Conservation (phyloP, 2,113 vertebrate genomes). For the Microcebus ravelobensis region DNA sequence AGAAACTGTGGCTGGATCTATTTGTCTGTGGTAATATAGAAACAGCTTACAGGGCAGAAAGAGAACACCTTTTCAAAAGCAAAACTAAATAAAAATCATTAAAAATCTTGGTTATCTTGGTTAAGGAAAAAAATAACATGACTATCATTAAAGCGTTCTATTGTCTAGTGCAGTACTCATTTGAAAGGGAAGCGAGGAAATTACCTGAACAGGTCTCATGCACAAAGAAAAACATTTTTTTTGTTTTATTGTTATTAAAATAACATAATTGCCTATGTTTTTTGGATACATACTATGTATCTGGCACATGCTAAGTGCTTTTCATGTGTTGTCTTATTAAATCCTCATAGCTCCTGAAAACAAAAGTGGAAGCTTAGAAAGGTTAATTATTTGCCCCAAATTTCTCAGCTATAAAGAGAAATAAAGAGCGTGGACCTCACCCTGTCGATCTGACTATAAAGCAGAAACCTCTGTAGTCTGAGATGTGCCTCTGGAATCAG, state of each 20-base stretch:
- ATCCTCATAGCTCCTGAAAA: not conserved
- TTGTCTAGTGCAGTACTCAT: no score
- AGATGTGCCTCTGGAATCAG: not conserved
- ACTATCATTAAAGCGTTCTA: not conserved
- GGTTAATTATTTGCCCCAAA: not conserved
- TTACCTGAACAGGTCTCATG: not conserved
- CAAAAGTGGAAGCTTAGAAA: not conserved
- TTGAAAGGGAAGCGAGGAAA: not conserved
- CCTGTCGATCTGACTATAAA: not conserved
- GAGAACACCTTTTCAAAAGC: constrained; percentile 2
- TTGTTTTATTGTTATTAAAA: not conserved
- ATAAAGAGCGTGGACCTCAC: not conserved
- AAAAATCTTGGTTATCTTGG: not conserved
- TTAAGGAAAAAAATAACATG: not conserved
- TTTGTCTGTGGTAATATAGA: not conserved
- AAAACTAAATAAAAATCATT: constrained; percentile 8
- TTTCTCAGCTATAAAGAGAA: not conserved
- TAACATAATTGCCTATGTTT: not conserved
- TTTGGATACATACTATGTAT: not conserved
- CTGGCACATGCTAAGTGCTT: not conserved
- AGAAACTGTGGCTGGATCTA: not conserved
- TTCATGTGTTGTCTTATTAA: not conserved
- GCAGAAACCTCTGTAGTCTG: not conserved
- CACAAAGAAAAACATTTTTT: not conserved
- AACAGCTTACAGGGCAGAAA: not conserved